Base-by-base conservation (phyloP, 2,113 vertebrate species). In the Phodopus roborovskii region DNA sequence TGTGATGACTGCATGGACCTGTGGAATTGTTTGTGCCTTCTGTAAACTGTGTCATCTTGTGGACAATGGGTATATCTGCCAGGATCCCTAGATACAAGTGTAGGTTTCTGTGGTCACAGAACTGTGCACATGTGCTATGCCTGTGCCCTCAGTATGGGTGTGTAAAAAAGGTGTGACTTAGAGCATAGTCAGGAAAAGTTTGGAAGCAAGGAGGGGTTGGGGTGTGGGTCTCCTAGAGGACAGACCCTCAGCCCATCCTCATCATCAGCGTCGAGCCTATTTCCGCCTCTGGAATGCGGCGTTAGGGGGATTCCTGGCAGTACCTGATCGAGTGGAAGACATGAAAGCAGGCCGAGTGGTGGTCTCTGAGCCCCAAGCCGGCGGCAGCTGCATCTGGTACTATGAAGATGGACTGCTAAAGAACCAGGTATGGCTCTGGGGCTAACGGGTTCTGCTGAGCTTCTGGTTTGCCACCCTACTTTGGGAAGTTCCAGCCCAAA, bases 361-460 rank as follows among this genome's bases (percentile, higher is more conserved):
- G 90, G 99, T 99, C 74, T 98, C 98, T 0, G 97, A 98, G 45
- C 96, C 98, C 78, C 97, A 95, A 7, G 99, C 99, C 39, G 98
- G 98, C 22, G 98, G 98, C 97, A 99, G 98, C 90, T 99, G 99
- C 30, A 0, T 99, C 96, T 99, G 99, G 99, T 99, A 98, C 98
- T 99, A 99, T 36, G 99, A 99, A 96, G 98, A 99, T 0, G 99
- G 99, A 28, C 97, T 99, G 64, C 98, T 99, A 64, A 99, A 99
- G 97, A 99, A 99, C 98, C 99, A 99, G 99, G 99, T 99, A 9
- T 0, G 12, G 19, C 26, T 71, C 73, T 22, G 79, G 33, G 88
- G 17, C n/a, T 30, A 89, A 15, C 36, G 26, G 83, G 74, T 19
- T 50, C 88, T 8, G 56, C 82, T 71, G 56, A 74, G 70, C 50